These are phyloP conservation scores for Neotoma lepida DNA, from an alignment of 2,113 vertebrate genomes.

Conservation along the genomic window DNA sequence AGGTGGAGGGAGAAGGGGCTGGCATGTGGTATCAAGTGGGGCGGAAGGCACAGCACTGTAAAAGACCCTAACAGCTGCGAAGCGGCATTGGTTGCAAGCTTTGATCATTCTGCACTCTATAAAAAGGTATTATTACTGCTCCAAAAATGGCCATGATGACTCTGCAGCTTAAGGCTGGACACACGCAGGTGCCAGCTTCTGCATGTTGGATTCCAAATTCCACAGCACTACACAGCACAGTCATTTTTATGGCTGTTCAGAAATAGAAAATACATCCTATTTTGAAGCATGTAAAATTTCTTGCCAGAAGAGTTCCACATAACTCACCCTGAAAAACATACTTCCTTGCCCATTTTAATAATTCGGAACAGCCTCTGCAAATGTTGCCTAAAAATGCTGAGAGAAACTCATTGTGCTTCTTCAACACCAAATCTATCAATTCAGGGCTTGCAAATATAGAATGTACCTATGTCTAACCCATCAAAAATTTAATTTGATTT, in stretches of 20 bases:
- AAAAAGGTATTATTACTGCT: neutral
- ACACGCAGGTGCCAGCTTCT: neutral
- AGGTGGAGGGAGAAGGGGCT: neutral
- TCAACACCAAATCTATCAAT: neutral
- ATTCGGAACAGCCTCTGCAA: constrained; percentile 46
- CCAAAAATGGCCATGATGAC: rapidly evolving
- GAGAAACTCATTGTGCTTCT: neutral
- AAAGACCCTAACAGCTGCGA: neutral
- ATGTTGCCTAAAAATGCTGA: neutral
- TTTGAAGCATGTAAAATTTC: constrained; percentile 50
- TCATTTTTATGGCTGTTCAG: neutral
- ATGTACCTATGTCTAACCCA: neutral
- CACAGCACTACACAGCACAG: neutral
- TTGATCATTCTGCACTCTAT: neutral
- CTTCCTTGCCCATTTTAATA: constrained; percentile 55
- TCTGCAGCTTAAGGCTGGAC: neutral
- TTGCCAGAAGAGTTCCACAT: constrained; percentile 59
- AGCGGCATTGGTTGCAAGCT: no score
- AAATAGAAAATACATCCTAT: constrained; percentile 67
- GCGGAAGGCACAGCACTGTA: neutral
- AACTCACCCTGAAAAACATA: constrained; percentile 33
- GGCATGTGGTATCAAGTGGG: neutral
- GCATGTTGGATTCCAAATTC: constrained; percentile 4
- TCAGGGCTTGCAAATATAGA: neutral
- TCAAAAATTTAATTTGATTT: neutral